Conservation (phyloP, 2,113 vertebrate genomes). For the Myotis yumanensis region DNA sequence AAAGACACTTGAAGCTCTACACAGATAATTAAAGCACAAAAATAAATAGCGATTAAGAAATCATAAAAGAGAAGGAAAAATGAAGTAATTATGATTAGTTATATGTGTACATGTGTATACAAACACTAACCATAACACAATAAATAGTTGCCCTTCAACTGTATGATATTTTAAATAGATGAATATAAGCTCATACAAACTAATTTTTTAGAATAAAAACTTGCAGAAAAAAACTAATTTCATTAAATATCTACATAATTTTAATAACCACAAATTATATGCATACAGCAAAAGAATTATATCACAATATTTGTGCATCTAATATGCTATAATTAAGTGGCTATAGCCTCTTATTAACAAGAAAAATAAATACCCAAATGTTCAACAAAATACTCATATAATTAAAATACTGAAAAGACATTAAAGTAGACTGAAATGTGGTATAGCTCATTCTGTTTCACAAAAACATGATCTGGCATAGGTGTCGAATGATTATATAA, state of each 20-base stretch:
- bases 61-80: slow-evolving; percentile 54
- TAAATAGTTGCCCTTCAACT: slow-evolving; percentile 7
- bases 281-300: background rate
- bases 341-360: background rate
- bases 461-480: background rate
- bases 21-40: slow-evolving; percentile 30
- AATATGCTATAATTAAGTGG: background rate
- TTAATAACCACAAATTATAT: background rate
- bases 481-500: background rate
- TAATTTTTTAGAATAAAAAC: background rate
- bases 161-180: slow-evolving; percentile 36
- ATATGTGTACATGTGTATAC: background rate
- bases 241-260: background rate
- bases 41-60: slow-evolving; percentile 49
- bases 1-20: slow-evolving; percentile 4
- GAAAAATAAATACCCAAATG: background rate
- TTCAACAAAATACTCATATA: background rate
- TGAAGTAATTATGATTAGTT: background rate
- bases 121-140: background rate
- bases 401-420: background rate
- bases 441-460: background rate
- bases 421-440: background rate
- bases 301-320: background rate
- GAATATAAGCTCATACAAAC: background rate
- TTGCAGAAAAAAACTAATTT: background rate